Evolutionary conservation across 2,888 invertebrate species (phyloP), one percentile per base, ranked within the genome.

Genomic region (Trichacis sp.): DNA sequence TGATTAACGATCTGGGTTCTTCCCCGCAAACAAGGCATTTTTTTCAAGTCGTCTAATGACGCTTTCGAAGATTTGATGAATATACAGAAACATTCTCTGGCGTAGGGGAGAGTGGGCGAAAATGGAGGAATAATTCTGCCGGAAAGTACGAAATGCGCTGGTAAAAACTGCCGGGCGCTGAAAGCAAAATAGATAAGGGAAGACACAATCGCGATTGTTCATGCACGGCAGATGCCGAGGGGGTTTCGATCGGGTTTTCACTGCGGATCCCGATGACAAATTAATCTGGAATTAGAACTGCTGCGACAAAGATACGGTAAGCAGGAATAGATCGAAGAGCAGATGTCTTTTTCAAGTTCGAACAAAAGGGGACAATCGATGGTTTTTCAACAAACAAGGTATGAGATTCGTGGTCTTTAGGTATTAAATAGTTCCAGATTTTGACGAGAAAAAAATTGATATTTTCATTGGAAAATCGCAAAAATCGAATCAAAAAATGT

Each of bases 1-100:
- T 76, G 76, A 77, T 73, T 71, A 72, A 77, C 73, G 74, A 73
- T 59, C 57, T 46, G 40, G 50, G 51, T 61, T 49, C 60, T 47
- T 50, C 18, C 14, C 45, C 15, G n/a, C 45, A 45, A 45, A 20
- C 20, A 45, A 40, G 14, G 45, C 45, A 45, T 45, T 19, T 45
- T 24, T 18, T 45, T 20, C 17, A 12, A 18, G 4, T 45, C 45
- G 45, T 18, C 45, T n/a, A 19, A 20, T 15, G 15, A 6, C 20
- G 18, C 45, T 19, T 19, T n/a, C 11, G 3, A 12, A 20, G 2
- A 24, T 24, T 24, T 24, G 24, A 24, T 24, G 8, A 24, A 24
- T 24, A 40, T 40, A 6, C 40, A 14, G 4, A 40, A 40, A 14
- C 2, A 40, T 36, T 36, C n/a, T n/a, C n/a, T n/a, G n/a, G n/a